Evolutionary conservation across 1,140 invertebrate species (phyloP), one percentile per base, ranked within the genome.

Genomic region (Lycorma delicatula): DNA sequence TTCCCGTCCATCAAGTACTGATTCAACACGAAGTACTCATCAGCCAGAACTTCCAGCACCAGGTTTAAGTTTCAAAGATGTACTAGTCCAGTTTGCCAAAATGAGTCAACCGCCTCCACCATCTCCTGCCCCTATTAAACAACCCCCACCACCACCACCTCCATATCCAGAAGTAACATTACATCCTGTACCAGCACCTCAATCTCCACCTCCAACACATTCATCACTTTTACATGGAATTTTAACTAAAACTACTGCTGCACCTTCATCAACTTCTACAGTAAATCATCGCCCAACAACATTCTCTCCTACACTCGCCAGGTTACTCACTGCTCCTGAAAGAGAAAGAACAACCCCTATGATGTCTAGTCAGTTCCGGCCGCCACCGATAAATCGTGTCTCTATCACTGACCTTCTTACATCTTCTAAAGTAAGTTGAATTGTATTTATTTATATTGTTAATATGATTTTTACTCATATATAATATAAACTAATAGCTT

Each of bases 81-180:
- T 87, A 18, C 74, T 88, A n/a, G 79, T 87, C 3, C 83, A 87
- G 66, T 85, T 87, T 67, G 84, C 85, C 1, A 86, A 84, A 70
- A 59, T 72, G 60, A 68, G 66, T 44, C 66, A 50, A 28, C 49
- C 49, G 3, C 49, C 48, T 1, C 23, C 12, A 46, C 56, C 31
- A 44, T 28, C 27, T 44, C 41, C 6, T 29, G 27, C 25, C 72
- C 3, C 75, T 5, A 5, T 22, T 20, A 44, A 18, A 41, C 36
- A 13, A 16, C 41, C 41, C 41, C 41, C 41, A 2, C 41, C 9
- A 20, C 41, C 80, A 13, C 80, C 82, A 1, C 81, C 84, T 31
- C 83, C 84, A 47, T 88, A 86, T 72, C 85, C 85, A 0, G 85
- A 88, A 68, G 86, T 88, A 25, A 87, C 85, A 1, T 72, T 88